Evolutionary conservation across 1,140 invertebrate genomes (phyloP).

Genomic region (Magallana ariakensis): DNA sequence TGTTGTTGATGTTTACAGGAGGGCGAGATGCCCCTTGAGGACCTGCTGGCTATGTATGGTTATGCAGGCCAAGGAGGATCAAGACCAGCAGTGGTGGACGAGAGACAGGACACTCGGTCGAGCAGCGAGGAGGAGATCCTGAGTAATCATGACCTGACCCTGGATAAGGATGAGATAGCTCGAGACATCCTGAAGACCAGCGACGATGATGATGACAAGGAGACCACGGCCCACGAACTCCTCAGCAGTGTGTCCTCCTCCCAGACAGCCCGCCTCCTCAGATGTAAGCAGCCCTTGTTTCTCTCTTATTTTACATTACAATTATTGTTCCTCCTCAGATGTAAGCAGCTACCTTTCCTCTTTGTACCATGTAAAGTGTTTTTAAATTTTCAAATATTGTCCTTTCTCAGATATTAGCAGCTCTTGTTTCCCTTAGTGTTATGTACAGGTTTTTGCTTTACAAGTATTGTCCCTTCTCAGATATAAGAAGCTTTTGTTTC

Average conservation of each 20-base stretch:
- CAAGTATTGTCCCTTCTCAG: too few relatives aligned
- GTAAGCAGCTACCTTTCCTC: too few relatives aligned
- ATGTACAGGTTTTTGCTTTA: too few relatives aligned
- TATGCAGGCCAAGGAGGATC: constrained; percentile 79
- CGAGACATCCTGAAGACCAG: constrained; percentile 75
- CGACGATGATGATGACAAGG: constrained; percentile 76
- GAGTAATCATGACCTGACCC: constrained; percentile 80
- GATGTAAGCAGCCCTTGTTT: constrained; percentile 76
- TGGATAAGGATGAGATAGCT: constrained; percentile 81
- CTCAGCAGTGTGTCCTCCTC: constrained; percentile 76
- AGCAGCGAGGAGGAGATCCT: constrained; percentile 82
- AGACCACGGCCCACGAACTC: constrained; percentile 77
- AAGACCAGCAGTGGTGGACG: constrained; percentile 71
- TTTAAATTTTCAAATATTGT: too few relatives aligned
- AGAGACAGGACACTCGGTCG: constrained; percentile 78
- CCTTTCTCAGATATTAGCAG: too few relatives aligned
- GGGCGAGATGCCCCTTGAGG: constrained; percentile 95
- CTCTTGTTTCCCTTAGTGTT: too few relatives aligned
- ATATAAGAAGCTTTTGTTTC: too few relatives aligned
- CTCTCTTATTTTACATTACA: too few relatives aligned
- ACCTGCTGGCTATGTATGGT: constrained; percentile 93
- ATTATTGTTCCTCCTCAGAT: too few relatives aligned
- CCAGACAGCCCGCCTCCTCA: constrained; percentile 78
- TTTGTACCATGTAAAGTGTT: too few relatives aligned
- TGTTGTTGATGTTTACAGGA: constrained; percentile 74